Base-by-base conservation (phyloP, 2,888 invertebrate species). In the Conops quadrifasciatus region DNA sequence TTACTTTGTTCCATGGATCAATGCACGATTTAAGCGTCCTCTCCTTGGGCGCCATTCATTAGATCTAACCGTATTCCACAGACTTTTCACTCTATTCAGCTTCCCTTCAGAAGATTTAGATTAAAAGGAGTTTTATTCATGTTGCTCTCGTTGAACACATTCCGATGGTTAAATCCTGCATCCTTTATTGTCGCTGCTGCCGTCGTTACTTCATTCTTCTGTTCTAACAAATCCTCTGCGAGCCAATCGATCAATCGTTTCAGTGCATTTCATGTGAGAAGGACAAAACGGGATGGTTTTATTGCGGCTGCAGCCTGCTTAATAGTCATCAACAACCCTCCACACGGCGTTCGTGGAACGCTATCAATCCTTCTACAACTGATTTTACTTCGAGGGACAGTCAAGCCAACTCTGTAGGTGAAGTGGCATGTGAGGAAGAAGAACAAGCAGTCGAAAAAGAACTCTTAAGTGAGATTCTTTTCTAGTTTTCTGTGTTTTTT, bases 191-290 rank as follows among this genome's bases (percentile, higher is more conserved):
- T 3, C 2, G n/a, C 53, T 9, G 15, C 53, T 16, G 19, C 53
- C 21, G 4, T 13, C 24, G 21, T 24, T 53, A 5, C 24, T 53
- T 53, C 21, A 5, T 19, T 19, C 53, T n/a, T 0, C 19, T 19
- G 4, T 21, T 4, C 53, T 64, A 49, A 47, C 28, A 26, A 24
- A 49, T 21, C n/a, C 28, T 51, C 49, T 49, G 64, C 64, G 13
- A 64, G 51, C 19, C 64, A 26, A 66, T 66, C 66, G 66, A 66
- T 66, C 66, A 47, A 66, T 24, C 24, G 63, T 15, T 63, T 43
- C 43, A 1, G 21, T 56, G 21, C n/a, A 53, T n/a, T n/a, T n/a
- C n/a, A n/a, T n/a, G 43, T 51, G 53, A 26, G 36, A 45, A 45
- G 62, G 43, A 47, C 28, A 13, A 26, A 49, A 36, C 47, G n/a